Evolutionary conservation across 2,113 vertebrate species (phyloP).

Genomic region (Oophaga pumilio): DNA sequence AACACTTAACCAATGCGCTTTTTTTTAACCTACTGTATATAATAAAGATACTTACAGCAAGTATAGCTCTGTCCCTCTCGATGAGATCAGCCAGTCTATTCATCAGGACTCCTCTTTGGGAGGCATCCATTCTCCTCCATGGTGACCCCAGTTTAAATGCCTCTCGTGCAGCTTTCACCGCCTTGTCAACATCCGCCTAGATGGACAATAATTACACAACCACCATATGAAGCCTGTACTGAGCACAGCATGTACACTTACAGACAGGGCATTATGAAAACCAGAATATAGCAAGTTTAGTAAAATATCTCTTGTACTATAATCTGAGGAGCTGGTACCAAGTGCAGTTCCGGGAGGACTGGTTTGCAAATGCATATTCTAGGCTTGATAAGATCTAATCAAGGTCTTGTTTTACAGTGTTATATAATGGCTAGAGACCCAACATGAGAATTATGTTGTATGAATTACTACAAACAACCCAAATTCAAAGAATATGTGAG

Average conservation of each 20-base stretch:
- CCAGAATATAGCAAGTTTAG: background rate
- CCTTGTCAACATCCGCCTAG: slow-evolving; percentile 90
- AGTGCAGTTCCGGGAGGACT: background rate
- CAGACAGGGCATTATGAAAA: background rate
- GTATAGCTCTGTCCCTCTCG: slow-evolving; percentile 86
- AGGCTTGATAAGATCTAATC: too few relatives aligned
- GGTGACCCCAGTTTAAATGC: slow-evolving; percentile 91
- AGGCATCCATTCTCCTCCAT: slow-evolving; percentile 93
- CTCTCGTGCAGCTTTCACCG: slow-evolving; percentile 83
- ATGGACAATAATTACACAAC: background rate
- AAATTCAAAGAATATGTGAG: too few relatives aligned
- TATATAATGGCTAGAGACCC: too few relatives aligned
- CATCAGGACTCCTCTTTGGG: slow-evolving; percentile 84
- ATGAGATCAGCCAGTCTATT: slow-evolving; percentile 85
- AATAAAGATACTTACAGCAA: slow-evolving; percentile 79
- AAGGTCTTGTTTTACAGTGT: too few relatives aligned
- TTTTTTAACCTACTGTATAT: too few relatives aligned
- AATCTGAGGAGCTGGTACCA: too few relatives aligned
- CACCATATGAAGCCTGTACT: background rate
- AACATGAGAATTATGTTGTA: too few relatives aligned
- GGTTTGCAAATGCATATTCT: background rate
- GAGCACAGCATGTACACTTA: background rate
- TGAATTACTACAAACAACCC: too few relatives aligned
- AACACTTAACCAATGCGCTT: background rate
- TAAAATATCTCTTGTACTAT: background rate